Evolutionary conservation across 2,797 vertebrate species (phyloP).

Genomic region (Falco columbarius): DNA sequence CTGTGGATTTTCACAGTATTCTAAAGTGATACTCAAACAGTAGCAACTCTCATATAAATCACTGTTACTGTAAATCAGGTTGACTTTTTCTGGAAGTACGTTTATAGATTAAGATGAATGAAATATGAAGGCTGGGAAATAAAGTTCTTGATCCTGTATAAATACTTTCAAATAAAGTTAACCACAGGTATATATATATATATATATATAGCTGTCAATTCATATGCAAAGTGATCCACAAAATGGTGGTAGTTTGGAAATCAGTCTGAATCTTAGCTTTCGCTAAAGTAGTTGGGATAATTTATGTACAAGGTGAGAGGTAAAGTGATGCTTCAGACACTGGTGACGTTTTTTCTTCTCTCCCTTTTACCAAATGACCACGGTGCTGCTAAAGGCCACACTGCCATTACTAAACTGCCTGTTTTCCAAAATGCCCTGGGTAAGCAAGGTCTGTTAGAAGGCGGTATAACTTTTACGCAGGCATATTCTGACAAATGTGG

Average conservation of each 20-base stretch:
- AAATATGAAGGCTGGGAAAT: background rate
- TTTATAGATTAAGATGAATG: background rate
- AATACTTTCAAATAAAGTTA: background rate
- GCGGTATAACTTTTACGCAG: background rate
- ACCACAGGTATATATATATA: background rate
- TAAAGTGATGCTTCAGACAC: background rate
- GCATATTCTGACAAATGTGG: background rate
- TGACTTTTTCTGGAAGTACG: background rate
- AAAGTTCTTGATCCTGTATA: background rate
- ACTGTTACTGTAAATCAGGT: background rate
- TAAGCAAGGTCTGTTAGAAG: background rate
- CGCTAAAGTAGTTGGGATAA: background rate
- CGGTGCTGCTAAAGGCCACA: background rate
- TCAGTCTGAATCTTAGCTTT: background rate
- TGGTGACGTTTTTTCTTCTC: background rate
- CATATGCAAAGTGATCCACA: background rate
- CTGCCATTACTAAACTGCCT: background rate
- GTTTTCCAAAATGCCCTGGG: background rate
- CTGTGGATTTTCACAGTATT: background rate
- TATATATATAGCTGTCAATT: background rate
- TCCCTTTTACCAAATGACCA: background rate
- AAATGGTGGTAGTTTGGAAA: background rate
- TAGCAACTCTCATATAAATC: background rate
- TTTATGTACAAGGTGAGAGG: background rate
- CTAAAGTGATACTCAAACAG: background rate